Base-by-base conservation (phyloP, 2,113 vertebrate genomes). In the Erpornis zantholeuca region DNA sequence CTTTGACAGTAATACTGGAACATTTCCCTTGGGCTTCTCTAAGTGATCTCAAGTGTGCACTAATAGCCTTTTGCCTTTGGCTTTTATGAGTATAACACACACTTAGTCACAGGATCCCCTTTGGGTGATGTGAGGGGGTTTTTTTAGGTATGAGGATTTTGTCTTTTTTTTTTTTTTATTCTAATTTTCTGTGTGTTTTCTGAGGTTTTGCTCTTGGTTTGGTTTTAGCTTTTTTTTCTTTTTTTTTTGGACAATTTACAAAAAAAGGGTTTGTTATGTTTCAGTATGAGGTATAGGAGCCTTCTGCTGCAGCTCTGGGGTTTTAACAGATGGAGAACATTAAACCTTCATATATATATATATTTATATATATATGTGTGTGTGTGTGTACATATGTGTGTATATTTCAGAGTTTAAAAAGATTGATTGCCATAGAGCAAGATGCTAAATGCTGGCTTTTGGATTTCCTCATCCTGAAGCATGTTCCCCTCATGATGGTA, bases 11-110 rank as follows among this genome's bases (percentile, higher is more conserved):
- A 88, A 79, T 88, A 71, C 52, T 76, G 23, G 50, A 92, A 61
- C 40, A 8, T 84, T 82, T 95, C 83, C 94, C 96, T 47, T 47
- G 70, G 83, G 94, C 88, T 92, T 68, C 83, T 89, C 52, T 84
- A 92, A 96, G 95, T 95, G 96, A 93, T 96, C 92, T 97, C 96
- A 90, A 95, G 95, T 95, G 96, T 95, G 52, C 63, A 69, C 52
- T 96, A 96, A 96, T 64, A 94, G 73, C 64, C 68, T 68, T 92
- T 75, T 92, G 82, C 95, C 92, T 96, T 95, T 78, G 94, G 94
- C 89, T 95, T 87, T 88, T 70, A 52, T 70, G 63, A 79, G 25
- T 44, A 56, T 65, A 95, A 72, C 47, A 88, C 89, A 92, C 89
- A 64, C 27, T 93, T 82, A 94, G 82, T 92, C 85, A 94, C 54